A percentile compares a stretch with the other conserved stretches of the same genome.
phyloP scores from a whole-genome alignment of 1,140 invertebrate species.

The Sipha flava region DNA sequence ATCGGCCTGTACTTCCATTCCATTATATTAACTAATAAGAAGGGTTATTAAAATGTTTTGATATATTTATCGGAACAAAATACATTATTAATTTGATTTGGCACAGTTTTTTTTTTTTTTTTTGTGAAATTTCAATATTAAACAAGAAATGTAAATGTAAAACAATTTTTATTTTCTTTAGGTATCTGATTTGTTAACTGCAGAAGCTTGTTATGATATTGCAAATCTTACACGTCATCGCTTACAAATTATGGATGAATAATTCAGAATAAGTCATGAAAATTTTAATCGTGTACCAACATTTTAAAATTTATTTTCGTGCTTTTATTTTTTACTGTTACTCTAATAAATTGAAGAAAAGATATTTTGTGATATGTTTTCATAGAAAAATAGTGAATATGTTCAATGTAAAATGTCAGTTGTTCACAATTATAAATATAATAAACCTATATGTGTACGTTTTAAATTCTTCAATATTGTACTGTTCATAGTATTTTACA shows the following conservation, averaged over 20 bases:
- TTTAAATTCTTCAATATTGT: background rate
- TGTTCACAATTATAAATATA: background rate
- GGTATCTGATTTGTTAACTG: constrained; percentile 31
- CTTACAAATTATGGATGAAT: constrained; percentile 33
- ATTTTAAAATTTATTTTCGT: background rate
- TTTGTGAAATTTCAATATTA: background rate
- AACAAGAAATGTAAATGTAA: background rate
- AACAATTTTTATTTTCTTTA: background rate
- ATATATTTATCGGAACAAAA: background rate
- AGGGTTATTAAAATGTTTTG: no score
- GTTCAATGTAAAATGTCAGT: background rate
- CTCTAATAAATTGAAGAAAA: background rate
- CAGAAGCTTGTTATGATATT: constrained; percentile 32
- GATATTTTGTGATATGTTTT: constrained; percentile 16
- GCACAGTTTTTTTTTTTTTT: background rate
- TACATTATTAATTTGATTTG: background rate
- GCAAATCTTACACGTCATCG: constrained; percentile 19
- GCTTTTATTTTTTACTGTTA: background rate
- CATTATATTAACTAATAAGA: background rate
- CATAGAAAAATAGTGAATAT: background rate
- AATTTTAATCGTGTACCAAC: background rate
- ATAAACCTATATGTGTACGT: background rate
- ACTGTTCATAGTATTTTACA: background rate
- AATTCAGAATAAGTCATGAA: background rate
- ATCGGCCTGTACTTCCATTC: background rate